A percentile compares a stretch with the other conserved stretches of the same genome.
Evolutionary conservation across 2,888 invertebrate genomes (phyloP).

Genomic region (Sceliomorpha sp.): DNA sequence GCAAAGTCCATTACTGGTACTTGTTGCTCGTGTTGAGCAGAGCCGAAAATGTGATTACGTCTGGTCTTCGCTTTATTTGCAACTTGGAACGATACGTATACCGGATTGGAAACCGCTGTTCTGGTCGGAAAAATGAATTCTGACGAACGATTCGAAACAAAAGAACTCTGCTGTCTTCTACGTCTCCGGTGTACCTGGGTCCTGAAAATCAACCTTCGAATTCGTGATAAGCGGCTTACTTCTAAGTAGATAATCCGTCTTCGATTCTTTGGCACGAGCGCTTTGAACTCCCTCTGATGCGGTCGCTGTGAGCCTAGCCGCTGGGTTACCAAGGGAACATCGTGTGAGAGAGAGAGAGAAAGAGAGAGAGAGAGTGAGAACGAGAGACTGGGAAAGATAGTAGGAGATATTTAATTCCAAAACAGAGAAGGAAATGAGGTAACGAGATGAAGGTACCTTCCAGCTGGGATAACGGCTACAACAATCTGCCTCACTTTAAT

Average conservation of each 20-base stretch:
- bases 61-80: too few species aligned
- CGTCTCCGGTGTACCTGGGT: slow-evolving; percentile 41
- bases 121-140: neutral
- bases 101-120: neutral
- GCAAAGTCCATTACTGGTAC: too few species aligned
- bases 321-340: slow-evolving; percentile 25
- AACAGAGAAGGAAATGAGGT: slow-evolving; percentile 19
- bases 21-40: too few species aligned
- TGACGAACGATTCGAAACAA: slow-evolving; percentile 22
- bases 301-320: slow-evolving; percentile 8
- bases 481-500: slow-evolving; percentile 65
- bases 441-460: slow-evolving; percentile 6
- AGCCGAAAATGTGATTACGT: too few species aligned
- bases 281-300: slow-evolving; percentile 60
- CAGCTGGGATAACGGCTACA: slow-evolving; percentile 61
- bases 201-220: slow-evolving; percentile 69
- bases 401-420: slow-evolving; percentile 19
- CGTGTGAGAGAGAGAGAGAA: too few species aligned
- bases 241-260: slow-evolving; percentile 69
- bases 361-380: slow-evolving; percentile 11
- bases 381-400: neutral
- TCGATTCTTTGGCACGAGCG: slow-evolving; percentile 66
- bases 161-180: slow-evolving; percentile 6
- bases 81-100: too few species aligned
- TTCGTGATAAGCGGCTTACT: slow-evolving; percentile 73